A percentile compares a stretch with the other conserved stretches of the same genome.
Evolutionary conservation across 2,113 vertebrate genomes (phyloP).

Genomic region (Cercopithecus mona): DNA sequence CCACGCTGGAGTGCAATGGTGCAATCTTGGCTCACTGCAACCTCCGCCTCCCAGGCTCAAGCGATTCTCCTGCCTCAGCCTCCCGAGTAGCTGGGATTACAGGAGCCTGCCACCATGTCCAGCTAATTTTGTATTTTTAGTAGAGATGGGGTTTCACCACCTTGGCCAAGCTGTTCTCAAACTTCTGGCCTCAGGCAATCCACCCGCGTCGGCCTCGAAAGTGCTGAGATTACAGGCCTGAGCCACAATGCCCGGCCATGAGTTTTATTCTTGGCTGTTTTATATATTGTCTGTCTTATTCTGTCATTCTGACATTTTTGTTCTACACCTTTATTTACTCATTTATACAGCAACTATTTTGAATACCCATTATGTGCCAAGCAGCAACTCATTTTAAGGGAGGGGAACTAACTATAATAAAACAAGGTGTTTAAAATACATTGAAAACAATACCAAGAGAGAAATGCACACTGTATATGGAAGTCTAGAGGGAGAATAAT

Average conservation of each 20-base stretch:
- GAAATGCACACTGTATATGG: not conserved
- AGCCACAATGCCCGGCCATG: too few species aligned
- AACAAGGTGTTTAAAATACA: not conserved
- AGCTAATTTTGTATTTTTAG: too few species aligned
- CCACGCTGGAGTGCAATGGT: fast-evolving
- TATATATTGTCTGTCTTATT: not conserved
- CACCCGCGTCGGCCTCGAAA: fast-evolving
- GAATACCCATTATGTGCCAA: not conserved
- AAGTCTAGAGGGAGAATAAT: not conserved
- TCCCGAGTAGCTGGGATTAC: too few species aligned
- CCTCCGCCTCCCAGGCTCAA: too few species aligned
- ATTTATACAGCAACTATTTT: not conserved
- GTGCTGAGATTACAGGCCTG: too few species aligned
- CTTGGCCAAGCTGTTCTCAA: too few species aligned
- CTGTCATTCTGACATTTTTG: not conserved
- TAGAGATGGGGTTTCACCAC: too few species aligned
- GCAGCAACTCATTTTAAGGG: not conserved
- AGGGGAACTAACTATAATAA: not conserved
- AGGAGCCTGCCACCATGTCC: too few species aligned
- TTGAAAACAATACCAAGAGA: not conserved
- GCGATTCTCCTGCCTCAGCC: too few species aligned
- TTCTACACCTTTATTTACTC: not conserved
- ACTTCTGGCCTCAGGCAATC: too few species aligned
- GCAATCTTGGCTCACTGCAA: too few species aligned
- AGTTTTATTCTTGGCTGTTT: not conserved